phyloP scores from a whole-genome alignment of 2,888 invertebrate species.

The Chaetoderma sp. region DNA sequence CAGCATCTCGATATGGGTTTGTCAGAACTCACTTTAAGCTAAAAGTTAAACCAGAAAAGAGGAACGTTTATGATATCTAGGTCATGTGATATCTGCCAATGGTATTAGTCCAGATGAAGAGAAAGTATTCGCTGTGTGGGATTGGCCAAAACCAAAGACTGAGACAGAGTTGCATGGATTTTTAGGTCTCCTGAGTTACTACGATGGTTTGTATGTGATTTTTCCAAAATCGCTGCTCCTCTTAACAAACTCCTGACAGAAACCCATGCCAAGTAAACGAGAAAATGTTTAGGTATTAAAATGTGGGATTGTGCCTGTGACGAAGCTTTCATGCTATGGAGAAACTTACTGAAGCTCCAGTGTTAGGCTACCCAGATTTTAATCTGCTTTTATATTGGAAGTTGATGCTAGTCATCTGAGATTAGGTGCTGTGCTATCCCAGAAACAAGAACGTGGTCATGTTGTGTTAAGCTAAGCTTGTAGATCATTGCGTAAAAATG shows the following conservation, averaged over 20 bases:
- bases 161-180: slow-evolving; percentile 22
- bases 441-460: slow-evolving; percentile 26
- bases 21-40: not conserved
- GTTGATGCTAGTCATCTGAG: slow-evolving; percentile 34
- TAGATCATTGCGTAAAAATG: slow-evolving; percentile 26
- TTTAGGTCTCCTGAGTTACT: slow-evolving; percentile 33
- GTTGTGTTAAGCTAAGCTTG: slow-evolving; percentile 38
- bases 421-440: slow-evolving; percentile 36
- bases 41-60: slow-evolving; percentile 4
- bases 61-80: not conserved
- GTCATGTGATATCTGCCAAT: not conserved
- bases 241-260: slow-evolving; percentile 10
- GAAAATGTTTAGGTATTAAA: not conserved
- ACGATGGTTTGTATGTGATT: slow-evolving; percentile 30
- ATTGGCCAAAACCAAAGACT: slow-evolving; percentile 18
- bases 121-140: slow-evolving; percentile 11
- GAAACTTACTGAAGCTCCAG: slow-evolving; percentile 26
- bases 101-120: slow-evolving; percentile 9
- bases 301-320: slow-evolving; percentile 22
- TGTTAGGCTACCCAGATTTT: slow-evolving; percentile 40
- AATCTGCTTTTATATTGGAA: slow-evolving; percentile 32
- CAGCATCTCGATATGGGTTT: slow-evolving; percentile 2
- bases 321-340: slow-evolving; percentile 27
- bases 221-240: slow-evolving; percentile 27
- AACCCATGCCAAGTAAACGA: not conserved